Evolutionary conservation across 2,888 invertebrate genomes (phyloP), one percentile per base, ranked within the genome.

Genomic region (Trichacis sp.): DNA sequence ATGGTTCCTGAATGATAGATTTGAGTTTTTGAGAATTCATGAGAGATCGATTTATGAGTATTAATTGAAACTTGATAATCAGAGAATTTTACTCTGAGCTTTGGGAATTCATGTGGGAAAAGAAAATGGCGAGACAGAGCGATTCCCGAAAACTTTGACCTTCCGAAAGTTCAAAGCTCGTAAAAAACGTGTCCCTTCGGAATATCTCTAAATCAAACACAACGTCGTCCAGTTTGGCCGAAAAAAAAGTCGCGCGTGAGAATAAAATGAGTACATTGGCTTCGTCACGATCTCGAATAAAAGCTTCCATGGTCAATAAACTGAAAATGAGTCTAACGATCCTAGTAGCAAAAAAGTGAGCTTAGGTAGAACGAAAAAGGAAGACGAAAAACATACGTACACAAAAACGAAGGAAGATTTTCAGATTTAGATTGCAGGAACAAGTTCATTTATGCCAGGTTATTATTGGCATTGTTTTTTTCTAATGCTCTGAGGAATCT

Each of bases 291-390:
- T 49, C 52, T 45, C 57, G 57, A 52, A 56, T 57, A 65, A 65
- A 61, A 51, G 38, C 61, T 29, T 63, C 53, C 62, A 63, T 67
- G 66, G 66, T 59, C 62, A 67, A 59, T 67, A 58, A 67, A 66
- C 61, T 24, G 52, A 56, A 63, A 67, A 63, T 59, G 66, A 67
- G 66, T 67, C 56, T 63, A 62, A 66, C 58, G 66, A 66, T 66
- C 62, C 62, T 49, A 58, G 55, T 58, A 45, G 38, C 15, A 46
- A 19, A 61, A 46, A 30, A 45, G 33, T 40, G 40, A 24, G 29
- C 48, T 18, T n/a, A 1, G 19, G 20, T n/a, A 49, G 40, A 29
- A 30, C 17, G 29, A 46, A 9, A 20, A 48, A 30, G 24, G 46
- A 47, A 43, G 58, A 47, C 18, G 5, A 15, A 14, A n/a, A 18